Evolutionary conservation across 2,113 vertebrate genomes (phyloP), one percentile per base, ranked within the genome.

Genomic region (Micronisus gabar): DNA sequence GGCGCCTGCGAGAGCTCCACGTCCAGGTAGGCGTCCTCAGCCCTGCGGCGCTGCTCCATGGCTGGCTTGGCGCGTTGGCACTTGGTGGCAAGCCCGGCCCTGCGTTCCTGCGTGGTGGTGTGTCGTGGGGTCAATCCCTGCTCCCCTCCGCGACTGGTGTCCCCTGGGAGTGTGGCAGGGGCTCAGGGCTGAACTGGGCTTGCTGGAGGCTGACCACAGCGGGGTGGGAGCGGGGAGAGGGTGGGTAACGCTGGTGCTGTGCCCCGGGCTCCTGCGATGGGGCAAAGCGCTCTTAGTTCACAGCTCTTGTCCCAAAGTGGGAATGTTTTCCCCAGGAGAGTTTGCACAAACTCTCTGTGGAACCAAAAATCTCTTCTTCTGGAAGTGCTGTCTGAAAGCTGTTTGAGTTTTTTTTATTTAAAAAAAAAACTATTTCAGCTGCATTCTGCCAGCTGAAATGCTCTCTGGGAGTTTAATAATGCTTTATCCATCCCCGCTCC

Each of bases 1-100:
- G 90, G 96, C 99, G 98, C 96, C 98, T 99, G 81, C 97, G 97
- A 82, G 99, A 99, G 62, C 98, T 99, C 90, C 99, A 99, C 6
- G 99, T 99, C 83, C 99, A 99, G 99, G 99, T 99, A 59, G 61
- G 82, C 0, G 4, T 4, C 78, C 43, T 13, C 59, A 78, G 78
- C 81, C 62, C 78, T 9, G 6, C 0, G 0, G 68, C 1, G 18
- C 83, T 53, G 68, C 53, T 53, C 41, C 36, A 1, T 2, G 34
- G 62, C 63, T 47, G 56, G 12, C 62, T 25, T 1, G 4, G 25
- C 6, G 12, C 12, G 2, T 48, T 43, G 68, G 47, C 20, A 2
- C 4, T 0, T 13, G 58, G 48, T 34, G 50, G 30, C 23, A 27
- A 80, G 32, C 76, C 45, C 7, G 21, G 29, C 61, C 36, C 78